phyloP scores from a whole-genome alignment of 2,797 vertebrate genomes.

The Karalla daura region DNA sequence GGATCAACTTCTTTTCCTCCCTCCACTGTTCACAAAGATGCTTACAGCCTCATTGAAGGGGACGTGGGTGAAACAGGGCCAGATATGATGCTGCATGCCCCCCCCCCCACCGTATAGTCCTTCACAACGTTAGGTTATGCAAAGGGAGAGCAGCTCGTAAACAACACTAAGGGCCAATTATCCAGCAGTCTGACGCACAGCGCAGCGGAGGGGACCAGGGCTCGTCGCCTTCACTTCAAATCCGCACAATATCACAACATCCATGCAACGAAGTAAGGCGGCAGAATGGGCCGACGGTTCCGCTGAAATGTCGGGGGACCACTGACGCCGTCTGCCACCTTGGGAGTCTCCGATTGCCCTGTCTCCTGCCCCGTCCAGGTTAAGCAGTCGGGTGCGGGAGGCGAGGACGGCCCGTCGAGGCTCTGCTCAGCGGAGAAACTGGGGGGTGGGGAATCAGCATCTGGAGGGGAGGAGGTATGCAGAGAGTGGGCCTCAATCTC shows the following conservation, averaged over 20 bases:
- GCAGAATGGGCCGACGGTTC: neutral
- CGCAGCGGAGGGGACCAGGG: slow-evolving; percentile 31
- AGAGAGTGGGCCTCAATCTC: slow-evolving; percentile 83
- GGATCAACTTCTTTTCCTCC: too few relatives aligned
- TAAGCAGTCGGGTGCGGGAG: neutral
- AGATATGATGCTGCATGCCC: slow-evolving; percentile 2
- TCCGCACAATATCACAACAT: too few relatives aligned
- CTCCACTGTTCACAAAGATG: neutral
- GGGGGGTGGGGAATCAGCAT: slow-evolving; percentile 52
- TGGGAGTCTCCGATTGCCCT: slow-evolving; percentile 6
- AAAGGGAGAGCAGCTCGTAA: slow-evolving; percentile 43
- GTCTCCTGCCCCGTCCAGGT: neutral
- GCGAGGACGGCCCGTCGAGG: neutral
- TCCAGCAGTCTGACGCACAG: slow-evolving; percentile 11
- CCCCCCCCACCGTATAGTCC: neutral
- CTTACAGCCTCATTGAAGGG: neutral
- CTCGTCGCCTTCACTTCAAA: slow-evolving; percentile 19
- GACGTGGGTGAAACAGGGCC: neutral
- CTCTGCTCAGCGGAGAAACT: slow-evolving; percentile 20
- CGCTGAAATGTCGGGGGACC: slow-evolving; percentile 12
- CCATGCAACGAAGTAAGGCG: slow-evolving; percentile 8
- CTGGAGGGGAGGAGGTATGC: slow-evolving; percentile 81
- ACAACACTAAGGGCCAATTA: slow-evolving; percentile 67
- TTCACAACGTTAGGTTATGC: slow-evolving; percentile 10
- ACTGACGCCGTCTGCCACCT: neutral